A percentile compares a stretch with the other conserved stretches of the same genome.
Conservation (phyloP, 1,140 invertebrate species). For the Drosophila melanica region DNA sequence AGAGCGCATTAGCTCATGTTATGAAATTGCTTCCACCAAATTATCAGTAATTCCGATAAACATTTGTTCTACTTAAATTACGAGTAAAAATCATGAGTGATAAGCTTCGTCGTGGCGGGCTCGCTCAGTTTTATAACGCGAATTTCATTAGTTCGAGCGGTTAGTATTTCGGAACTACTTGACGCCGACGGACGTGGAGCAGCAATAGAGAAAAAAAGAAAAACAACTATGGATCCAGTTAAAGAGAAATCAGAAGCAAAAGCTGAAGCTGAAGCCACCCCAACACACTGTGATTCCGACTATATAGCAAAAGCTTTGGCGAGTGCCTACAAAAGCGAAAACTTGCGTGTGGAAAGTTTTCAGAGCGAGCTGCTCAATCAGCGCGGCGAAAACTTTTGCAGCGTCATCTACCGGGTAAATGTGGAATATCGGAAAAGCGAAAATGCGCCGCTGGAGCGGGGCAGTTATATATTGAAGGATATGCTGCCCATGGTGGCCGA, state of each 20-base stretch:
- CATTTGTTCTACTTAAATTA: conserved; percentile 14
- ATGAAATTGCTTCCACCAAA: neutral
- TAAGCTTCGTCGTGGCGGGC: neutral
- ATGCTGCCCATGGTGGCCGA: conserved; percentile 49
- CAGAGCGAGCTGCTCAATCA: conserved; percentile 38
- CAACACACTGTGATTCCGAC: conserved; percentile 14
- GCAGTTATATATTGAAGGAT: conserved; percentile 58
- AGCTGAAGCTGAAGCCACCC: neutral
- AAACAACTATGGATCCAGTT: no score
- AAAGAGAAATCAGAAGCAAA: neutral
- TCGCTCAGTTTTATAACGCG: conserved; percentile 11
- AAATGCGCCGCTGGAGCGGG: conserved; percentile 31
- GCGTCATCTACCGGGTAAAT: conserved; percentile 60
- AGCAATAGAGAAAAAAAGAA: neutral
- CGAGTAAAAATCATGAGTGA: conserved; percentile 19
- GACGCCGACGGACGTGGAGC: conserved; percentile 21
- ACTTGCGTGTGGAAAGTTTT: conserved; percentile 44
- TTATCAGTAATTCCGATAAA: conserved; percentile 3
- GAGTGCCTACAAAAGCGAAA: conserved; percentile 39
- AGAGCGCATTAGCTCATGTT: neutral
- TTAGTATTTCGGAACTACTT: conserved; percentile 43
- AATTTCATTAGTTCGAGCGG: conserved; percentile 19
- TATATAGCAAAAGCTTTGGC: conserved; percentile 60
- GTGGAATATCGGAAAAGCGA: conserved; percentile 45
- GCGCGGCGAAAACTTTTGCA: conserved; percentile 68